Conservation (phyloP, 2,888 invertebrate genomes). For the Diarsia brunnea region DNA sequence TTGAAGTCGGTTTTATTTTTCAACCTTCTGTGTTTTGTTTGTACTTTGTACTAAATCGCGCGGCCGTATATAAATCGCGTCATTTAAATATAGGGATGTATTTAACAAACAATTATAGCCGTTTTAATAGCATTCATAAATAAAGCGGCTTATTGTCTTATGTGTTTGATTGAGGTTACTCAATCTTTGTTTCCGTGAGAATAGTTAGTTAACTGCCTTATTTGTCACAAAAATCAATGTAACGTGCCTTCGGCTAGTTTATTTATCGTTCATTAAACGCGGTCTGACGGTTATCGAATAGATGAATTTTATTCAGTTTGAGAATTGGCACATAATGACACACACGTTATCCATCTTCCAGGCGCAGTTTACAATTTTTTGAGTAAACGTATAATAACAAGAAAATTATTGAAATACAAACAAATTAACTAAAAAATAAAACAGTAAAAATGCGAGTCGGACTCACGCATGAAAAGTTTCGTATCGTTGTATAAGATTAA, state of each 20-base stretch:
- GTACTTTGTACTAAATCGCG: not conserved
- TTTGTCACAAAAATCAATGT: not conserved
- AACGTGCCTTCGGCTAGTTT: not conserved
- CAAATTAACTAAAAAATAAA: too few relatives aligned
- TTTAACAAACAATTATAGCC: slow-evolving; percentile 53
- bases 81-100: slow-evolving; percentile 41
- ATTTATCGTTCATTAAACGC: not conserved
- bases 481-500: too few relatives aligned
- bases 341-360: too few relatives aligned
- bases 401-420: too few relatives aligned
- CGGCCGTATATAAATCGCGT: slow-evolving; percentile 43
- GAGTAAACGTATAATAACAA: too few relatives aligned
- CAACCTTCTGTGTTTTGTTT: slow-evolving; percentile 22
- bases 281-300: not conserved
- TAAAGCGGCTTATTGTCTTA: slow-evolving; percentile 37
- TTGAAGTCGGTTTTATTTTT: too few relatives aligned
- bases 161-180: slow-evolving; percentile 24
- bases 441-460: too few relatives aligned
- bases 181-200: slow-evolving; percentile 12
- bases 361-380: too few relatives aligned
- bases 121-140: slow-evolving; percentile 45
- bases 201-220: not conserved
- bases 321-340: not conserved
- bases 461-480: too few relatives aligned
- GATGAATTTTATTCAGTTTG: not conserved